Evolutionary conservation across 2,888 invertebrate species (phyloP).

Genomic region (Asteroscopus sphinx): DNA sequence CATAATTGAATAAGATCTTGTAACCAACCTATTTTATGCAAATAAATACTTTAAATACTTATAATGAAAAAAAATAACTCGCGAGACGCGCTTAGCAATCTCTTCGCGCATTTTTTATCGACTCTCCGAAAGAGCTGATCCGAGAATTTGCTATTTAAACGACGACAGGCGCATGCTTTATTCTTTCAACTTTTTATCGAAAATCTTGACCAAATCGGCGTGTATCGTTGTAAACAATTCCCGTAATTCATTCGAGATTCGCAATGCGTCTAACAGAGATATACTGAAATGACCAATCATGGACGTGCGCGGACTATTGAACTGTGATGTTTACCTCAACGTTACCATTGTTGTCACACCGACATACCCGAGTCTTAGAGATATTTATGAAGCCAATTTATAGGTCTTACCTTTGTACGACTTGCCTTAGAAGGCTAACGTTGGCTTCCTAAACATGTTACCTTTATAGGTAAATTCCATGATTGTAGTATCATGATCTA

Average conservation of each 20-base stretch:
- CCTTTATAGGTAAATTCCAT: background rate
- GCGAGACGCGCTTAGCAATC: constrained; percentile 1
- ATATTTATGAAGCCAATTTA: constrained; percentile 52
- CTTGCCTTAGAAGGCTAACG: constrained; percentile 36
- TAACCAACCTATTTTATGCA: too few relatives aligned
- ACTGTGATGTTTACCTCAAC: constrained; percentile 71
- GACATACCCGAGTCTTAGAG: constrained; percentile 49
- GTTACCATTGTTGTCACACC: constrained; percentile 67
- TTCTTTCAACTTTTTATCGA: constrained; percentile 61
- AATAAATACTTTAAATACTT: too few relatives aligned
- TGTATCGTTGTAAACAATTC: constrained; percentile 79
- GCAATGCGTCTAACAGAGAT: constrained; percentile 81
- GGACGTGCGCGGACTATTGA: constrained; percentile 80
- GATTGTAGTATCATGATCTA: background rate
- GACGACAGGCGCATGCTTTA: constrained; percentile 56
- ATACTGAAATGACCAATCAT: constrained; percentile 88
- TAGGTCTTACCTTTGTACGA: constrained; percentile 26
- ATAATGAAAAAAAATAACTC: constrained; percentile 1
- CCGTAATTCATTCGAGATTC: constrained; percentile 83
- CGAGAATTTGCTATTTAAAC: constrained; percentile 58
- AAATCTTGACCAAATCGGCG: constrained; percentile 65
- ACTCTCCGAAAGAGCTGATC: constrained; percentile 19
- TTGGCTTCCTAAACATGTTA: constrained; percentile 18
- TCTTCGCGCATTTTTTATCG: constrained; percentile 23
- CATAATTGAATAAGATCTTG: too few relatives aligned